phyloP scores from a whole-genome alignment of 2,797 vertebrate species.

The Coluber constrictor region DNA sequence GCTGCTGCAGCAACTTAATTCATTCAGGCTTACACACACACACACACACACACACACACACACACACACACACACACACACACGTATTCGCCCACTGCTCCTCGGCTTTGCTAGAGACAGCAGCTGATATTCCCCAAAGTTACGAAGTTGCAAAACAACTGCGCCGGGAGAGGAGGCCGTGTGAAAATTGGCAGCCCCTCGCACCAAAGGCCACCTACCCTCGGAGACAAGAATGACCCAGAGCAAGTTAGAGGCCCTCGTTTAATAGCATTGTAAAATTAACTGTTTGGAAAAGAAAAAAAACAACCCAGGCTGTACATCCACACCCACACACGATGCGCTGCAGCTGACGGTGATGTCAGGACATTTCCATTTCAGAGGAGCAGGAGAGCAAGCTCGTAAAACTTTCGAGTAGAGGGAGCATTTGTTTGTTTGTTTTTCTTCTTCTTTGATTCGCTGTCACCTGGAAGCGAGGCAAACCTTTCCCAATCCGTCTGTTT shows the following conservation, averaged over 20 bases:
- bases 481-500: not conserved
- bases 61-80: too few species aligned
- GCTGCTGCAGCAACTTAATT: conserved; percentile 38
- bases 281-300: conserved; percentile 63
- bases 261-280: conserved; percentile 74
- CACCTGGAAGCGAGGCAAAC: conserved; percentile 53
- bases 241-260: conserved; percentile 67
- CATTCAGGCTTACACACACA: not conserved
- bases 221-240: conserved; percentile 61
- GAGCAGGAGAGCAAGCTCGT: conserved; percentile 57
- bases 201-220: conserved; percentile 62
- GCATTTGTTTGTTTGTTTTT: not conserved
- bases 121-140: conserved; percentile 60
- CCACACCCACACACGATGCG: conserved; percentile 68
- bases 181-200: conserved; percentile 59
- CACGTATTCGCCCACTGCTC: not conserved
- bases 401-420: conserved; percentile 63
- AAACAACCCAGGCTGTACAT: conserved; percentile 60
- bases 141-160: conserved; percentile 64
- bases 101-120: conserved; percentile 48
- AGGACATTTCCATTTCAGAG: conserved; percentile 67
- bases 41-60: too few species aligned
- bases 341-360: conserved; percentile 73
- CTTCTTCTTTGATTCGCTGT: conserved; percentile 56
- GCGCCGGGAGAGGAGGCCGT: conserved; percentile 25